Percentiles rank a stretch among this genome's conserved stretches.
These are phyloP conservation scores for Oligia strigilis DNA, from an alignment of 2,888 invertebrate genomes.

Conservation along the genomic window DNA sequence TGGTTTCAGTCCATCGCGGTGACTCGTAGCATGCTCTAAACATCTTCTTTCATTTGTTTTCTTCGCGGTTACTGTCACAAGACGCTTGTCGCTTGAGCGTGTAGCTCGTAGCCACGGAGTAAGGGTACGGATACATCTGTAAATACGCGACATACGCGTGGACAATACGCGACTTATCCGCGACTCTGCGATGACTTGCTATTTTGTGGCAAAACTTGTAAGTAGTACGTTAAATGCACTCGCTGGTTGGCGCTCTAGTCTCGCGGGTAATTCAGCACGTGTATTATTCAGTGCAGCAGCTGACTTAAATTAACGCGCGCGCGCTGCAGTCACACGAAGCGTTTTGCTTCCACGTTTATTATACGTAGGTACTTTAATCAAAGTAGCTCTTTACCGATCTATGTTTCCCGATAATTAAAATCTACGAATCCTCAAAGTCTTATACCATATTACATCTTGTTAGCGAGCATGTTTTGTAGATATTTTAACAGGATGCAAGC, in stretches of 20 bases:
- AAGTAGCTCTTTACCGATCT: slow-evolving; percentile 5
- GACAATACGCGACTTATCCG: background rate
- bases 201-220: background rate
- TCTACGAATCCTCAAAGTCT: slow-evolving; percentile 7
- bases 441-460: background rate
- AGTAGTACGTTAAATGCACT: background rate
- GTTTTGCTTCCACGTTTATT: slow-evolving; percentile 45
- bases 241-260: background rate
- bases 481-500: background rate
- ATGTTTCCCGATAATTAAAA: slow-evolving; percentile 3
- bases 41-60: background rate
- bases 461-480: background rate
- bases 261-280: slow-evolving; percentile 23
- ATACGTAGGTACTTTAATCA: slow-evolving; percentile 22
- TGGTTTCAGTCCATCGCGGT: background rate
- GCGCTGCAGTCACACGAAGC: background rate
- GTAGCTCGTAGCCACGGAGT: too few species aligned
- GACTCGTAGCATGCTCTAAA: background rate
- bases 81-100: background rate
- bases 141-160: background rate
- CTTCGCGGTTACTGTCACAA: background rate
- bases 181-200: slow-evolving; percentile 2
- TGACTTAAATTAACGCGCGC: slow-evolving; percentile 33
- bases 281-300: slow-evolving; percentile 24
- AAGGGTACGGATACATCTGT: background rate